Evolutionary conservation across 2,888 invertebrate species (phyloP).

Genomic region (Leucoma salicis): DNA sequence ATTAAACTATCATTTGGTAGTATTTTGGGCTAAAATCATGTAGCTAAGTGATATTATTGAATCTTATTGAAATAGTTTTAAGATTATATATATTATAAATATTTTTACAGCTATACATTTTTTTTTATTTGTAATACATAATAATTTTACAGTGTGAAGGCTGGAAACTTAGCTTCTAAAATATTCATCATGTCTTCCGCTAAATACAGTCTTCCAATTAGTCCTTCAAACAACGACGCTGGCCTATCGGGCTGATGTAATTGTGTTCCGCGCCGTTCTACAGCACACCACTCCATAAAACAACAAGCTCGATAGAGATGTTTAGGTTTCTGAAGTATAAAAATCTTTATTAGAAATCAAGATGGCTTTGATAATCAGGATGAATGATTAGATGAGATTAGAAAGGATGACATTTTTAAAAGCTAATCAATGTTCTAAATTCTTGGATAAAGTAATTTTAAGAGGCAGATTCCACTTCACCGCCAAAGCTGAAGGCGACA

Average conservation of each 20-base stretch:
- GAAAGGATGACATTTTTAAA: too few relatives aligned
- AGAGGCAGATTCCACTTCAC: too few relatives aligned
- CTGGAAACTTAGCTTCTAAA: slow-evolving; percentile 88
- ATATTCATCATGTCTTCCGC: slow-evolving; percentile 86
- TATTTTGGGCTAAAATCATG: slow-evolving; percentile 30
- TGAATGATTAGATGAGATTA: too few relatives aligned
- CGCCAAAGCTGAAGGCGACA: too few relatives aligned
- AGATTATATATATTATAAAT: slow-evolving; percentile 36
- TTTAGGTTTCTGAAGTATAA: slow-evolving; percentile 82
- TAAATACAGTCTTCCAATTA: slow-evolving; percentile 90
- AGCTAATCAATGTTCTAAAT: too few relatives aligned
- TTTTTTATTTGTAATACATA: slow-evolving; percentile 1
- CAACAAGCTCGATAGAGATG: slow-evolving; percentile 89
- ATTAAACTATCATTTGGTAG: slow-evolving; percentile 31
- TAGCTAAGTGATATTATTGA: slow-evolving; percentile 46
- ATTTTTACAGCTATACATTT: slow-evolving; percentile 40
- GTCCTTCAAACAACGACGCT: slow-evolving; percentile 91
- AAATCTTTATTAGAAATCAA: too few relatives aligned
- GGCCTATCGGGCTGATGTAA: slow-evolving; percentile 89
- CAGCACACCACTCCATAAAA: slow-evolving; percentile 91
- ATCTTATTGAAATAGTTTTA: slow-evolving; percentile 25
- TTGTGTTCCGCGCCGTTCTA: slow-evolving; percentile 86
- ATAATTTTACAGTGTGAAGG: slow-evolving; percentile 80
- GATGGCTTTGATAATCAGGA: too few relatives aligned
- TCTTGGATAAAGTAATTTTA: too few relatives aligned